Evolutionary conservation across 2,113 vertebrate species (phyloP).

Genomic region (Acrocephalus arundinaceus): DNA sequence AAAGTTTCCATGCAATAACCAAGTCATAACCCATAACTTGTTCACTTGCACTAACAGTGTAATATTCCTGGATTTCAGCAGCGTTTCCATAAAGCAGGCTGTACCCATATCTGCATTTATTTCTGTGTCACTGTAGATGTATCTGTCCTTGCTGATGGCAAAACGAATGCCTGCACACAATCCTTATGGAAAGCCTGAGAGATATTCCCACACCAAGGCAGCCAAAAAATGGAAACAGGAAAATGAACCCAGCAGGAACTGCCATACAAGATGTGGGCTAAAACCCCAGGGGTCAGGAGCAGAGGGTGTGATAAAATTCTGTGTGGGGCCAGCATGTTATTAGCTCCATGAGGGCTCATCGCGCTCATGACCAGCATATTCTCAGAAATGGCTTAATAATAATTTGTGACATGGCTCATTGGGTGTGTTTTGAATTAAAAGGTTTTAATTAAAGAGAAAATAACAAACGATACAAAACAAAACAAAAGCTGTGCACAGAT

Average conservation of each 20-base stretch:
- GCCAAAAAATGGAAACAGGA: not conserved
- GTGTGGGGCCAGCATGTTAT: not conserved
- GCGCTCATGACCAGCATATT: not conserved
- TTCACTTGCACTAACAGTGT: not conserved
- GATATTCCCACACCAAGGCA: not conserved
- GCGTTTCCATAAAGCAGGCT: not conserved
- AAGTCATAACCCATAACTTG: not conserved
- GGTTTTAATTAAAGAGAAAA: not conserved
- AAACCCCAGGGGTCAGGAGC: not conserved
- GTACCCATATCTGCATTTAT: not conserved
- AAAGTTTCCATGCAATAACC: not conserved
- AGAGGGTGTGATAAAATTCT: not conserved
- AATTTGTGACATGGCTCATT: not conserved
- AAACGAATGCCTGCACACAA: not conserved
- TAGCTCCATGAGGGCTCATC: not conserved
- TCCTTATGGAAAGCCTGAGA: not conserved
- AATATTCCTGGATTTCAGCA: not conserved
- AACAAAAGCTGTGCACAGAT: not conserved
- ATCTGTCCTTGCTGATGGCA: not conserved
- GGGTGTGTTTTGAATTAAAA: not conserved
- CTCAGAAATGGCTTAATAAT: not conserved
- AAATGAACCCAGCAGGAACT: not conserved
- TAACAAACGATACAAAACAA: not conserved
- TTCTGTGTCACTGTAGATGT: not conserved
- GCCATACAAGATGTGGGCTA: rapidly evolving